phyloP scores from a whole-genome alignment of 2,113 vertebrate genomes.

The Phalacrocorax aristotelis region DNA sequence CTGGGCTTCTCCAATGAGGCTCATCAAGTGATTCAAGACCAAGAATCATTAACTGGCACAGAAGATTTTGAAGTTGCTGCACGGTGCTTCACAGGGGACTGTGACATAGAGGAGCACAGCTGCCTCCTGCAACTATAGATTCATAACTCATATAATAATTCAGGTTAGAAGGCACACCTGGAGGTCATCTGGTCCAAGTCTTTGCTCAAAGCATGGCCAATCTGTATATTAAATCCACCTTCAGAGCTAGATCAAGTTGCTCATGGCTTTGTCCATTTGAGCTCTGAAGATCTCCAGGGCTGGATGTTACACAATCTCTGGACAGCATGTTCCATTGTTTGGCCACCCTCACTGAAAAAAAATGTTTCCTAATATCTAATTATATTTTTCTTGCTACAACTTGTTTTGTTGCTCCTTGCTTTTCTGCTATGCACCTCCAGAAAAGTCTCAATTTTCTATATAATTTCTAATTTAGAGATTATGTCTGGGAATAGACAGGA shows the following conservation, averaged over 20 bases:
- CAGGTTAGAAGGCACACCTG: not conserved
- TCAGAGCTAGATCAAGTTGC: not conserved
- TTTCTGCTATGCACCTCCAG: not conserved
- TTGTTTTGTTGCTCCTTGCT: conserved; percentile 10
- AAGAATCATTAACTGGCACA: not conserved
- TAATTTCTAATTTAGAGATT: conserved; percentile 15
- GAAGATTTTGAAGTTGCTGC: not conserved
- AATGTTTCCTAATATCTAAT: conserved; percentile 36
- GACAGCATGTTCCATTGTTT: conserved; percentile 28
- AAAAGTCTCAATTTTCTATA: not conserved
- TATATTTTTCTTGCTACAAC: conserved; percentile 1
- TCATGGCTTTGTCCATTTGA: not conserved
- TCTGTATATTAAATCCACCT: not conserved
- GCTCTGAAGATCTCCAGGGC: not conserved
- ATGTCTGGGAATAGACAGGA: not conserved
- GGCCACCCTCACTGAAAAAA: conserved; percentile 23
- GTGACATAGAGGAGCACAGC: not conserved
- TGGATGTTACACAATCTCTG: not conserved
- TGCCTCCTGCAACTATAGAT: not conserved
- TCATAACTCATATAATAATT: not conserved
- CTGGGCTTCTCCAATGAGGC: not conserved
- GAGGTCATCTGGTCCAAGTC: not conserved
- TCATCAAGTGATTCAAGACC: not conserved
- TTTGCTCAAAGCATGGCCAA: not conserved
- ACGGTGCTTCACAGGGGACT: not conserved